phyloP scores from a whole-genome alignment of 2,888 invertebrate species.

The Sarcophaga rosellei region DNA sequence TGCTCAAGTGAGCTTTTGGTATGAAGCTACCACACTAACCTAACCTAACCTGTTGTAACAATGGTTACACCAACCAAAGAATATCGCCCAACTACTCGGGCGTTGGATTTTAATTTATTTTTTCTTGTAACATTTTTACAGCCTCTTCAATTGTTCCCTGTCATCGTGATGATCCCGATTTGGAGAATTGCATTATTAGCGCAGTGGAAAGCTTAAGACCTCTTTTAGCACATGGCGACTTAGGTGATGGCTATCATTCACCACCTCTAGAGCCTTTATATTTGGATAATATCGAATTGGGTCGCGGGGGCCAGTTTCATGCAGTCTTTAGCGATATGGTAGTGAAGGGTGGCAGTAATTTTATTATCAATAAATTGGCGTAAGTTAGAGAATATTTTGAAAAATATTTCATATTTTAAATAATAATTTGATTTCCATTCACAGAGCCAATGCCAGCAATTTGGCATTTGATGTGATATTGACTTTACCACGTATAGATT shows the following conservation, averaged over 20 bases:
- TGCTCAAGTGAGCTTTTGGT: no score
- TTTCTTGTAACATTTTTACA: constrained; percentile 57
- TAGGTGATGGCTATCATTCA: constrained; percentile 79
- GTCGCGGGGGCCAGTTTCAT: constrained; percentile 78
- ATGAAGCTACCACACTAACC: no score
- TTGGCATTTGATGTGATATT: constrained; percentile 79
- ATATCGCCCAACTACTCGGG: no score
- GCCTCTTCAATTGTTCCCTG: constrained; percentile 79
- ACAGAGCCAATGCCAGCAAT: constrained; percentile 77
- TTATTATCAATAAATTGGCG: constrained; percentile 80
- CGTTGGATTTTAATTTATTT: no score
- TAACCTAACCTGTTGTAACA: no score
- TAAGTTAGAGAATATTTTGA: constrained; percentile 68
- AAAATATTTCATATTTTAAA: background rate
- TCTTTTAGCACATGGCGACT: constrained; percentile 77
- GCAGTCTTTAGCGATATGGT: constrained; percentile 78
- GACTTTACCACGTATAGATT: constrained; percentile 78
- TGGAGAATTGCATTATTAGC: constrained; percentile 78
- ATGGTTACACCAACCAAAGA: no score
- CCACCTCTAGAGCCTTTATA: constrained; percentile 79
- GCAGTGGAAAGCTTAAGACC: constrained; percentile 78
- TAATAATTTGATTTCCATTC: constrained; percentile 23
- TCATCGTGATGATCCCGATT: constrained; percentile 78
- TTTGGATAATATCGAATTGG: constrained; percentile 79
- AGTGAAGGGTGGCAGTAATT: constrained; percentile 80